Conservation (phyloP, 1,140 invertebrate species). For the Nylanderia fulva region DNA sequence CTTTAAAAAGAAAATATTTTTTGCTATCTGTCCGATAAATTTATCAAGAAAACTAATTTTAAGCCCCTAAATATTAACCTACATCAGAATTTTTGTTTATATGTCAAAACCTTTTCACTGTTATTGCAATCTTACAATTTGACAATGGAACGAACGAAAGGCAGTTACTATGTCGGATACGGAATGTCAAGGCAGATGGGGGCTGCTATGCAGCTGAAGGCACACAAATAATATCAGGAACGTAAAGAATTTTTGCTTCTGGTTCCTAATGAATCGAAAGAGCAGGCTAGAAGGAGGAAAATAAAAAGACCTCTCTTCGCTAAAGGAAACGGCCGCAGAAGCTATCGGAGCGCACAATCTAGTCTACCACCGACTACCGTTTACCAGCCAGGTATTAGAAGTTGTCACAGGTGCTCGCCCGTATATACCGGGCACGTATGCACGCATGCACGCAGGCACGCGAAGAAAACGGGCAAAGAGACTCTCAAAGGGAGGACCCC, state of each 20-base stretch:
- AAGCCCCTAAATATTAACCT: no score
- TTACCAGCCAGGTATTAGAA: slow-evolving; percentile 71
- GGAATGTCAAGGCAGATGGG: slow-evolving; percentile 32
- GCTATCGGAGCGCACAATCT: slow-evolving; percentile 71
- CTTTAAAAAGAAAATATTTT: no score
- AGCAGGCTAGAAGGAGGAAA: not conserved
- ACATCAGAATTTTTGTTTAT: no score
- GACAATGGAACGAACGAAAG: no score
- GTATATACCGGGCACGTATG: slow-evolving; percentile 57
- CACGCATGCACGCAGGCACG: slow-evolving; percentile 32
- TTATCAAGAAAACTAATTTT: no score
- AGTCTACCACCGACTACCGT: slow-evolving; percentile 65
- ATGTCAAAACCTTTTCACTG: no score
- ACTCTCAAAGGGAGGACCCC: not conserved
- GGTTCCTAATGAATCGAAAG: slow-evolving; percentile 69
- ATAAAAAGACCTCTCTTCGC: not conserved
- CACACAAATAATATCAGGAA: slow-evolving; percentile 34
- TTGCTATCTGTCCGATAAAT: no score
- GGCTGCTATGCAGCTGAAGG: slow-evolving; percentile 26
- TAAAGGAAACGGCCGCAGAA: slow-evolving; percentile 62
- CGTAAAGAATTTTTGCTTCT: slow-evolving; percentile 60
- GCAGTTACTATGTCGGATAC: not conserved
- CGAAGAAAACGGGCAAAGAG: slow-evolving; percentile 46
- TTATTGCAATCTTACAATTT: no score
- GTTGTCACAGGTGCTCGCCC: slow-evolving; percentile 71